Percentiles rank a stretch among this genome's conserved stretches.
Evolutionary conservation across 1,140 invertebrate species (phyloP).

Genomic region (Drosophila insularis): DNA sequence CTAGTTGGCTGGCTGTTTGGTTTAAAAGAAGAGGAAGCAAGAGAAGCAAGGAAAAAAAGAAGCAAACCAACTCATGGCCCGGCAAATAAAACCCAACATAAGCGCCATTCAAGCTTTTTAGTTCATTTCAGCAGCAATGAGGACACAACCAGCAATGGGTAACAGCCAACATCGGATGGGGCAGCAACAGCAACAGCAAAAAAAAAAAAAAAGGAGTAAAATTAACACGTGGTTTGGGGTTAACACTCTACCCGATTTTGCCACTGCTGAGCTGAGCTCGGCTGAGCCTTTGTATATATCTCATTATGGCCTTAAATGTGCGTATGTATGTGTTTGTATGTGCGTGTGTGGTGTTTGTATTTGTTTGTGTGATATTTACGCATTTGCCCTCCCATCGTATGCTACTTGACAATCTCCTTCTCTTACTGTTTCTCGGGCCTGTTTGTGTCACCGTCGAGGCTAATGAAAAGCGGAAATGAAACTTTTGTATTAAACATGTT

Average conservation of each 20-base stretch:
- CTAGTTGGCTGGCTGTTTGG: slow-evolving; percentile 66
- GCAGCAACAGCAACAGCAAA: slow-evolving; percentile 44
- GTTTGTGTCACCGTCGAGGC: slow-evolving; percentile 75
- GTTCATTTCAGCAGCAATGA: slow-evolving; percentile 57
- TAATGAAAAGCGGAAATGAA: slow-evolving; percentile 81
- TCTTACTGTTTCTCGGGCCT: slow-evolving; percentile 16
- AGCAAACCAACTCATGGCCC: slow-evolving; percentile 54
- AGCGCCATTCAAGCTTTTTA: slow-evolving; percentile 80
- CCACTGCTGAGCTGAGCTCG: slow-evolving; percentile 48
- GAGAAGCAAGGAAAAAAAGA: slow-evolving; percentile 34
- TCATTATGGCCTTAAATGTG: slow-evolving; percentile 74
- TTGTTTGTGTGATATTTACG: slow-evolving; percentile 71
- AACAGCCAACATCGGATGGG: background rate
- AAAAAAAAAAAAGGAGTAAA: slow-evolving; percentile 61
- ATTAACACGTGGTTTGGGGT: slow-evolving; percentile 79
- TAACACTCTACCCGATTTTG: slow-evolving; percentile 71
- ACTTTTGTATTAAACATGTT: slow-evolving; percentile 77
- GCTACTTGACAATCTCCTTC: background rate
- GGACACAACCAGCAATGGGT: slow-evolving; percentile 2
- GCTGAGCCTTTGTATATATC: slow-evolving; percentile 74
- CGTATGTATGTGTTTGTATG: slow-evolving; percentile 34
- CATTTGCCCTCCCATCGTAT: slow-evolving; percentile 48
- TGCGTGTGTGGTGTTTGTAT: slow-evolving; percentile 26
- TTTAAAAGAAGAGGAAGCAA: slow-evolving; percentile 27
- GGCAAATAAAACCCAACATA: slow-evolving; percentile 69